Evolutionary conservation across 1,140 invertebrate genomes (phyloP), one percentile per base, ranked within the genome.

Genomic region (Caenorhabditis remanei): DNA sequence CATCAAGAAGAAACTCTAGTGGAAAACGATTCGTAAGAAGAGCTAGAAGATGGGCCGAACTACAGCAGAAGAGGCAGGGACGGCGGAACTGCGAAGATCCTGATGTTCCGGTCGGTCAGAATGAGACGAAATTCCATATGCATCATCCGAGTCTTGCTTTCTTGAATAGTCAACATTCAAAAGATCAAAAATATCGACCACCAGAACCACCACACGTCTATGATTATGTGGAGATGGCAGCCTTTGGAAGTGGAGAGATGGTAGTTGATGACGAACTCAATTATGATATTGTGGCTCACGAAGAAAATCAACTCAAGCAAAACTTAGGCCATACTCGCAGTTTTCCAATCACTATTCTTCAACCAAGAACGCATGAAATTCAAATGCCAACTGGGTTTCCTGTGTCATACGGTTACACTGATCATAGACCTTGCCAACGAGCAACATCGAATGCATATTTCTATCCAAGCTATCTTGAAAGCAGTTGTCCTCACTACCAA

Each of bases 11-110:
- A 65, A 85, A 50, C 41, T 50, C 84, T 3, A 85, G 82, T 67
- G 88, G 88, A 50, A 89, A 89, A 82, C 48, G 88, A 43, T 89
- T 89, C 32, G 88, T 75, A 0, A n/a, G 88, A 56, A 46, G 88
- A 48, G 88, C 88, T 19, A 85, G 87, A 43, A 55, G 88, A 67
- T 89, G 88, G 88, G 88, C 88, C 21, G 84, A 90, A 48, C 53
- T 89, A n/a, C 84, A 89, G 83, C 87, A 87, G 41, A 75, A 84
- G 21, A 65, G 87, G 19, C 61, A 21, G 91, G 56, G 11, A 41
- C 58, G 56, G 16, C 11, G 61, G 9, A 79, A 24, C 19, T 79
- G 71, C 24, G 71, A 79, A 4, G 71, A 50, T 8, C 8, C 7
- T 13, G 71, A 79, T n/a, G 19, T n/a, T n/a, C 16, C 41, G 46